These are phyloP conservation scores for Griposia aprilina DNA, from an alignment of 2,888 invertebrate genomes.

Conservation along the genomic window DNA sequence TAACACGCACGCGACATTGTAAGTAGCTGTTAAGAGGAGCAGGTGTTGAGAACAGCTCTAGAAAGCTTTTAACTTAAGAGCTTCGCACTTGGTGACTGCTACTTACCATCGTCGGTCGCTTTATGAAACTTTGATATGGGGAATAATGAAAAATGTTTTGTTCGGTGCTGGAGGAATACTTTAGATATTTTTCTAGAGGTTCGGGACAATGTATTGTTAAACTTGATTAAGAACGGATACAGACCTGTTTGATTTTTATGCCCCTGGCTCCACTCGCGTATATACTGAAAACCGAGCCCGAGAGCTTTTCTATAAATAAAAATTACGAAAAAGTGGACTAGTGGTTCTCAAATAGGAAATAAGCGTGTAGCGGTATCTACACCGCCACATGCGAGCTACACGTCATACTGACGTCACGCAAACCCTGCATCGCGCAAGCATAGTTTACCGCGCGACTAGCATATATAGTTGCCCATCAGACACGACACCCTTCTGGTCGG, in stretches of 20 bases:
- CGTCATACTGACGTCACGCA: no score
- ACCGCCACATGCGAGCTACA: no score
- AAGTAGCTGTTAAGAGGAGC: constrained; percentile 63
- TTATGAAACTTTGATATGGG: constrained; percentile 66
- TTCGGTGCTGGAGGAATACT: constrained; percentile 22
- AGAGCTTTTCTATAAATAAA: not conserved
- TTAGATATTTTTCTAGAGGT: constrained; percentile 27
- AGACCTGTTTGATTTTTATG: not conserved
- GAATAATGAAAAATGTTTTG: constrained; percentile 61
- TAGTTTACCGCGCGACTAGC: no score
- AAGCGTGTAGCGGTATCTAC: no score
- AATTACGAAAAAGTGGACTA: not conserved
- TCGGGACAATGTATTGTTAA: not conserved
- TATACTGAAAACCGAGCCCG: not conserved
- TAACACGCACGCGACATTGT: constrained; percentile 56
- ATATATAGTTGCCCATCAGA: no score
- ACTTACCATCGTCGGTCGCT: constrained; percentile 57
- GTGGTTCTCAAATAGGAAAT: not conserved
- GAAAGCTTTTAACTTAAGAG: constrained; percentile 70
- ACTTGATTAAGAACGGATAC: not conserved
- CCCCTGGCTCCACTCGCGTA: no score
- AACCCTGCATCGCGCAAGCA: no score
- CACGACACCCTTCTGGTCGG: no score
- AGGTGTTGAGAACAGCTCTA: constrained; percentile 64
- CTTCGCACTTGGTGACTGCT: constrained; percentile 55